Percentiles rank a stretch among this genome's conserved stretches.
Evolutionary conservation across 2,113 vertebrate species (phyloP).

Genomic region (Sterna hirundo): DNA sequence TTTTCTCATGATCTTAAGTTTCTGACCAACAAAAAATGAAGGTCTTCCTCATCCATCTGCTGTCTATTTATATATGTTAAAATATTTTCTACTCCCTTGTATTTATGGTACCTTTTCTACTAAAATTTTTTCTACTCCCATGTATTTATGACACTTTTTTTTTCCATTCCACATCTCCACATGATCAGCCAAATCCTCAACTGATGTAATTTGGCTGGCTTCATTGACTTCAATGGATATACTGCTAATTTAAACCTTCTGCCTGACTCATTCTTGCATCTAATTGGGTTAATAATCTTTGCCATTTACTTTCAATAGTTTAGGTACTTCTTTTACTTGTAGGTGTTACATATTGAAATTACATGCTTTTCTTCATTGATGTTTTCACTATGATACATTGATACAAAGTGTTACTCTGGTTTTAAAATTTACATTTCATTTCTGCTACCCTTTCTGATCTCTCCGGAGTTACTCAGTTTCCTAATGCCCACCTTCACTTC

Average conservation of each 20-base stretch:
- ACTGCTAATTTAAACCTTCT: constrained; percentile 20
- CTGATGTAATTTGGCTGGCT: constrained; percentile 1
- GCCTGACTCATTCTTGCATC: neutral
- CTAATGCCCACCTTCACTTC: neutral
- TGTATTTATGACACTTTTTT: neutral
- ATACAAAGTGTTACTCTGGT: neutral
- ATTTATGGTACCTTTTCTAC: neutral
- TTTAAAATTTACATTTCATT: neutral
- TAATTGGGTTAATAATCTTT: constrained; percentile 35
- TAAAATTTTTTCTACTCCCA: neutral
- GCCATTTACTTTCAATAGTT: neutral
- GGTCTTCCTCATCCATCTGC: neutral
- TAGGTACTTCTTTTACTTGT: neutral
- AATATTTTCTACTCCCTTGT: neutral
- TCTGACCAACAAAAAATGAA: neutral
- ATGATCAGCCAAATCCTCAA: neutral
- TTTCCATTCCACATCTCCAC: neutral
- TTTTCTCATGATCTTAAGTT: neutral
- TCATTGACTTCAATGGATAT: neutral
- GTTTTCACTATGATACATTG: neutral
- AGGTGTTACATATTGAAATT: neutral
- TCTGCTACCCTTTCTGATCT: neutral
- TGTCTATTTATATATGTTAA: neutral
- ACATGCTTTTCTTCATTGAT: neutral
- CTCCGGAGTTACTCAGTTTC: neutral